These are phyloP conservation scores for Artemia franciscana DNA, from an alignment of 1,140 invertebrate genomes.

Conservation along the genomic window DNA sequence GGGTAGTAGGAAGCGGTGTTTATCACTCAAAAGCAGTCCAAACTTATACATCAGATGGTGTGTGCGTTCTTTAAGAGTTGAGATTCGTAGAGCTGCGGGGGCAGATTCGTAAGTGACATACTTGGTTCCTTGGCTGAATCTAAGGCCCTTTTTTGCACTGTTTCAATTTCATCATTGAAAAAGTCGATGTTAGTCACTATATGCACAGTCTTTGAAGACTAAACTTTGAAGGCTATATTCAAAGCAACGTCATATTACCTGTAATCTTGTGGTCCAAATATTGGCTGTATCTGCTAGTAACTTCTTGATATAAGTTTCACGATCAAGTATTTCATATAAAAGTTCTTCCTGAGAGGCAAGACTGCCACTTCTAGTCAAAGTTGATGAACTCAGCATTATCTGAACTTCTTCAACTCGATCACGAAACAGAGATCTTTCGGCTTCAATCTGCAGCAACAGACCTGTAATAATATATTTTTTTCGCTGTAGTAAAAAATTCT, in stretches of 20 bases:
- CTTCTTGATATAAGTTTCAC: conserved; percentile 34
- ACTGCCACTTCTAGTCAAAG: conserved; percentile 25
- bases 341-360: conserved; percentile 11
- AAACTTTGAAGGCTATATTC: conserved; percentile 26
- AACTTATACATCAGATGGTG: no score
- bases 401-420: conserved; percentile 48
- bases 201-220: conserved; percentile 17
- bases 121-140: no score
- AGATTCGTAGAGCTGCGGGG: no score
- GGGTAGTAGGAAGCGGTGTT: no score
- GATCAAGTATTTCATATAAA: conserved; percentile 31
- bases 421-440: conserved; percentile 42
- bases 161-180: no score
- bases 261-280: conserved; percentile 37
- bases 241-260: conserved; percentile 21
- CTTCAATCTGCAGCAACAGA: conserved; percentile 30
- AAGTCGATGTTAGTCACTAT: no score
- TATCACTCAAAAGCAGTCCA: no score
- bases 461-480: conserved; percentile 15
- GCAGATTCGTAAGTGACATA: no score
- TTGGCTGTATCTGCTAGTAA: conserved; percentile 35
- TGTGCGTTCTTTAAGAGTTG: no score
- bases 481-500: no score
- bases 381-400: conserved; percentile 36
- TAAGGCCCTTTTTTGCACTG: no score